Base-by-base conservation (phyloP, 2,888 invertebrate species). In the Pristionchus arcanus region DNA sequence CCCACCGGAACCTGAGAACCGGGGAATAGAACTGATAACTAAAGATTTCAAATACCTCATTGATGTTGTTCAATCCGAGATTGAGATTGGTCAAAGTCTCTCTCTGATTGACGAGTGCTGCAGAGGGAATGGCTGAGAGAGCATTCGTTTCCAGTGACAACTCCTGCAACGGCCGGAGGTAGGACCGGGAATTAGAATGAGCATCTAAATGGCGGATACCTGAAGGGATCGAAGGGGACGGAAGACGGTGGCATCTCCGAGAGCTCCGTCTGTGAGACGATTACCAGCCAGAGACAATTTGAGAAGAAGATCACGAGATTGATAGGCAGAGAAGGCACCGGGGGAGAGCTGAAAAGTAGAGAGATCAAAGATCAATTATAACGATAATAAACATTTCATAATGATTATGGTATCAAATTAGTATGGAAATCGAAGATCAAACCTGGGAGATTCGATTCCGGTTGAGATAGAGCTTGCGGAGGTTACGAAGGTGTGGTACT, bases 121-220 rank as follows among this genome's bases (percentile, higher is more conserved):
- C 91, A 71, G 93, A 93, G 4, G 95, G 95, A 90, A 95, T 93
- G 89, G 91, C 90, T 11, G 92, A 93, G 63, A 95, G 91, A 34
- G 93, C 92, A 90, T 95, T 95, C 87, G 94, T 94, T 91, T 95
- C 95, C 87, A 95, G 92, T 89, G 94, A 95, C 81, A 95, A 90
- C 91, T 95, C 94, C 92, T 94, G 87, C 84, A 92, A 90, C 49
- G 53, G 59, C 4, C 16, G 28, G 28, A 34, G 55, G 28, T 21
- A 28, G 81, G 25, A 81, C 49, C 42, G 28, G 9, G 63, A n/a
- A 37, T 31, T 28, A 13, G 71, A n/a, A 25, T 25, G 42, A 21
- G 19, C 5, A 7, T 93, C 94, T 28, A 94, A 90, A 89, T 90
- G 92, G 53, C 93, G 71, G 59, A 95, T 63, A 63, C 94, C 91